Percentiles rank a stretch among this genome's conserved stretches.
Conservation (phyloP, 1,140 invertebrate genomes). For the Drosophila busckii region DNA sequence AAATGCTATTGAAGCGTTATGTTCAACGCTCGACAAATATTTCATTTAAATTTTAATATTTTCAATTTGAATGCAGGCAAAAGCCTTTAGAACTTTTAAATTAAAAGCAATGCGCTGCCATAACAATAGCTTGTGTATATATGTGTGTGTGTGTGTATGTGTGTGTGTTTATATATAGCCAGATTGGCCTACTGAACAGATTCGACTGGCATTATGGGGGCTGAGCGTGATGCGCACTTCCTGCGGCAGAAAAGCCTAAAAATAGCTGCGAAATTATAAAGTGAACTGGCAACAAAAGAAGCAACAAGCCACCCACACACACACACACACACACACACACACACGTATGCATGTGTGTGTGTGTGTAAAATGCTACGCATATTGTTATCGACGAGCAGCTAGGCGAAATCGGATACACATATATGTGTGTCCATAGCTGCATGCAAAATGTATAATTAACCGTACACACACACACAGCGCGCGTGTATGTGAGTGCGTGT, state of each 20-base stretch:
- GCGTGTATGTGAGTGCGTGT: not conserved
- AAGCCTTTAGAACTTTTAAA: no score
- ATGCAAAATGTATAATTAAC: constrained; percentile 71
- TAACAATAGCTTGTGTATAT: not conserved
- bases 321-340: no score
- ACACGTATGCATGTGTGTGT: no score
- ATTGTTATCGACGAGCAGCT: constrained; percentile 52
- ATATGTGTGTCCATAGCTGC: constrained; percentile 9
- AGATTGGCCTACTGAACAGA: constrained; percentile 29
- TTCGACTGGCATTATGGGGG: constrained; percentile 36
- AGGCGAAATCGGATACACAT: constrained; percentile 48
- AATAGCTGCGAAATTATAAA: constrained; percentile 57
- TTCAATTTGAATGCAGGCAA: no score
- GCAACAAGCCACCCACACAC: no score
- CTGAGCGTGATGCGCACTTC: constrained; percentile 44
- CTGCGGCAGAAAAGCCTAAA: constrained; percentile 47
- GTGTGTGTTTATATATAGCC: not conserved
- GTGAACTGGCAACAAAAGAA: constrained; percentile 33
- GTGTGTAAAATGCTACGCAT: constrained; percentile 62
- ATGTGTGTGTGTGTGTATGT: not conserved
- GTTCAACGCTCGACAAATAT: no score
- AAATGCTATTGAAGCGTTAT: no score
- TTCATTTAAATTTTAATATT: no score
- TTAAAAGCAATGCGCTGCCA: not conserved
- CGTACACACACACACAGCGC: constrained; percentile 42